Conservation (phyloP, 2,797 vertebrate species). For the Enteromius trimaculatus region DNA sequence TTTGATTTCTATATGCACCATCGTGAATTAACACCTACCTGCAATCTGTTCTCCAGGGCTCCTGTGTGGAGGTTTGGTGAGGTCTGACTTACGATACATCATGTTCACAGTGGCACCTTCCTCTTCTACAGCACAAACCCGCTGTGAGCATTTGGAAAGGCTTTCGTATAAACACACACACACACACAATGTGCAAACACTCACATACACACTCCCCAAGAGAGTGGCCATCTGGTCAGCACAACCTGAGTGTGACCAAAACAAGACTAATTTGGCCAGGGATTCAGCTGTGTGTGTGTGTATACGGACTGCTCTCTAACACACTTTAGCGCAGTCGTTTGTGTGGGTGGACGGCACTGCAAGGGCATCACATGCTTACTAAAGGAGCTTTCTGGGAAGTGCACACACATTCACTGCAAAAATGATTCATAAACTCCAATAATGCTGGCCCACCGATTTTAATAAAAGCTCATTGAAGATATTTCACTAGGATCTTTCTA, state of each 20-base stretch:
- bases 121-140: slow-evolving; percentile 48
- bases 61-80: slow-evolving; percentile 34
- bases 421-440: slow-evolving; percentile 41
- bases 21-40: slow-evolving; percentile 30
- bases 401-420: slow-evolving; percentile 47
- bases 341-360: slow-evolving; percentile 72
- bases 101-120: slow-evolving; percentile 40
- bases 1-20: not conserved
- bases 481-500: not conserved
- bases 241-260: slow-evolving; percentile 63
- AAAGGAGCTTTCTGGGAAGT: slow-evolving; percentile 65
- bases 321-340: slow-evolving; percentile 38
- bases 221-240: slow-evolving; percentile 78
- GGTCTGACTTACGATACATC: slow-evolving; percentile 8
- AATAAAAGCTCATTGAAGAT: not conserved
- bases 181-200: slow-evolving; percentile 6
- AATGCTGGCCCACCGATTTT: not conserved
- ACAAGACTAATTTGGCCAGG: slow-evolving; percentile 54
- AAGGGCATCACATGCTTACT: slow-evolving; percentile 75
- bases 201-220: slow-evolving; percentile 22
- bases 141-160: slow-evolving; percentile 37
- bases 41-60: slow-evolving; percentile 40
- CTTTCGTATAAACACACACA: not conserved
- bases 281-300: slow-evolving; percentile 41
- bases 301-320: slow-evolving; percentile 27